These are phyloP conservation scores for Ichneumoninae sp. DNA, from an alignment of 2,888 invertebrate species.

Conservation along the genomic window DNA sequence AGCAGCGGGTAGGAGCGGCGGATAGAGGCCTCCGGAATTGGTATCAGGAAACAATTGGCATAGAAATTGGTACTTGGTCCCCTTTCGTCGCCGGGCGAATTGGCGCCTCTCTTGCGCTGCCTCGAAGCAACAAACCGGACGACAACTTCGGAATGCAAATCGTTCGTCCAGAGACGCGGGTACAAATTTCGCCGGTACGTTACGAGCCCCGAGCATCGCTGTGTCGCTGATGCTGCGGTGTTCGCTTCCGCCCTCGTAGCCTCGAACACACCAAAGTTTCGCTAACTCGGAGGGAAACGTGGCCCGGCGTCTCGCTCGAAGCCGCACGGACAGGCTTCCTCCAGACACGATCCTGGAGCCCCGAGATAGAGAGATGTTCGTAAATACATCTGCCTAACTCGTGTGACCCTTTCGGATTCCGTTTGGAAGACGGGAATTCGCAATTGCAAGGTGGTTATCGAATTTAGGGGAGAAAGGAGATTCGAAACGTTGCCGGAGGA, in stretches of 20 bases:
- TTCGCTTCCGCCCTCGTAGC: constrained; percentile 25
- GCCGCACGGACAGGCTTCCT: constrained; percentile 2
- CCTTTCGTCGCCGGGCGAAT: constrained; percentile 31
- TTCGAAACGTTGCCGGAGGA: constrained; percentile 18
- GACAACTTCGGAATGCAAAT: constrained; percentile 74
- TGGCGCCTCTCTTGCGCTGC: constrained; percentile 4
- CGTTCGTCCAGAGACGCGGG: constrained; percentile 60
- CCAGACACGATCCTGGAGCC: constrained; percentile 10
- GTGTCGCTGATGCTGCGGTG: neutral
- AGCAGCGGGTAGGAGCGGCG: neutral
- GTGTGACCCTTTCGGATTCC: constrained; percentile 52
- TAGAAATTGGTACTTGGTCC: constrained; percentile 77
- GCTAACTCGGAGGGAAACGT: constrained; percentile 46
- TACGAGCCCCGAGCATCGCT: constrained; percentile 13
- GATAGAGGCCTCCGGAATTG: constrained; percentile 61
- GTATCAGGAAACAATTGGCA: constrained; percentile 78
- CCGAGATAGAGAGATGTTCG: constrained; percentile 54
- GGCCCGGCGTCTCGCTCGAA: constrained; percentile 3
- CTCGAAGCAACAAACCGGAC: constrained; percentile 64
- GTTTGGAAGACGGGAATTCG: constrained; percentile 32
- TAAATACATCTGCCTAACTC: constrained; percentile 65
- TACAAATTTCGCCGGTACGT: constrained; percentile 34
- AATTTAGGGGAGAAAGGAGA: constrained; percentile 52
- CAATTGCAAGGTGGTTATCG: constrained; percentile 44
- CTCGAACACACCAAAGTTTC: constrained; percentile 47